These are phyloP conservation scores for Reticulitermes speratus DNA, from an alignment of 1,140 invertebrate genomes.

Conservation along the genomic window DNA sequence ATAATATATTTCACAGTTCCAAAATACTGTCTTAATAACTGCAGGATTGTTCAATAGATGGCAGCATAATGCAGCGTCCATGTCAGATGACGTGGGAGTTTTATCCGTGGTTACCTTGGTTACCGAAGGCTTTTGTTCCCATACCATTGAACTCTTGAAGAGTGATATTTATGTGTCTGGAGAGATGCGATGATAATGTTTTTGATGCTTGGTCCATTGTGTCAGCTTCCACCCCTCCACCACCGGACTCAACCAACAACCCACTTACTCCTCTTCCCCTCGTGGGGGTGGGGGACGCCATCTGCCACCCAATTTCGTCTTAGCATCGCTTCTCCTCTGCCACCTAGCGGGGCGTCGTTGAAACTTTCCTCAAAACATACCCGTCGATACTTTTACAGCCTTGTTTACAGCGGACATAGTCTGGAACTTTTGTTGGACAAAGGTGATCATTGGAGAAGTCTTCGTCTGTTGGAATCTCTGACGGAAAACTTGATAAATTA, in stretches of 20 bases:
- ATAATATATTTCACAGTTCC: background rate
- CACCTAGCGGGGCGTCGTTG: background rate
- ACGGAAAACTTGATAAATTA: background rate
- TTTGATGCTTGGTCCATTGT: conserved; percentile 27
- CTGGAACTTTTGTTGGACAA: background rate
- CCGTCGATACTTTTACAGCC: background rate
- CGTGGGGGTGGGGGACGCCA: background rate
- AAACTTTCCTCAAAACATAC: background rate
- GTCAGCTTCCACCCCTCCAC: conserved; percentile 14
- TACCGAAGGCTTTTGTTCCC: background rate
- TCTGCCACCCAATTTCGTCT: conserved; percentile 1
- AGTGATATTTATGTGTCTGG: background rate
- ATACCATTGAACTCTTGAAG: background rate
- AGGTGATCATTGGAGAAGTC: background rate
- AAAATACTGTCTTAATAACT: background rate
- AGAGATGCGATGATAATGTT: conserved; percentile 28
- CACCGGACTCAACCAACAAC: background rate
- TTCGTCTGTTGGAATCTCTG: background rate
- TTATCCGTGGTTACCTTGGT: conserved; percentile 5
- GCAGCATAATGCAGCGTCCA: conserved; percentile 16
- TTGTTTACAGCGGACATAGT: background rate
- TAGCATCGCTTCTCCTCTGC: background rate
- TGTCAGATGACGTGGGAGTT: background rate
- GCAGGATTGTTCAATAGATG: background rate
- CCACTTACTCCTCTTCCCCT: background rate